Base-by-base conservation (phyloP, 2,113 vertebrate genomes). In the Crotalus viridis region DNA sequence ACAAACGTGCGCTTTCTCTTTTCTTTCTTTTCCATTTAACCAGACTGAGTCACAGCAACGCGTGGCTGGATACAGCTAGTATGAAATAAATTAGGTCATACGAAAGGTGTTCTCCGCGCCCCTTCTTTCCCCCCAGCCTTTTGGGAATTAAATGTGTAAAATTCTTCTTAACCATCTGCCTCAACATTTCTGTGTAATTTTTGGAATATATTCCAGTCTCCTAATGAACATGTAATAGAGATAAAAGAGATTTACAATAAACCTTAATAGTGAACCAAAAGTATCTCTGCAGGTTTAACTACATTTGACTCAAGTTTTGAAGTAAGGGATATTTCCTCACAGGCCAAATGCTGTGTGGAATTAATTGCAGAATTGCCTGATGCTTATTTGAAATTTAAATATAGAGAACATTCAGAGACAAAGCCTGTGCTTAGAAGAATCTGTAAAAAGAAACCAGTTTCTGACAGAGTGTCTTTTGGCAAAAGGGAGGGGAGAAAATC, bases 251-350 rank as follows among this genome's bases (percentile, higher is more conserved):
- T 81, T 81, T 81, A 39, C 6, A 96, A 95, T 95, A 95, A 97
- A 96, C 96, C 96, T 96, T 97, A 95, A 96, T 96, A 97, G 97
- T 96, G 96, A 97, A 97, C 95, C 97, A 96, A 96, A 96, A 97
- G 96, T 96, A 95, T 95, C 94, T 96, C 93, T 95, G 95, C 94
- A 87, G 91, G 91, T 96, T 94, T 94, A 94, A 93, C 94, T 95
- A 94, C 95, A 96, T 95, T 97, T 96, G 96, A 95, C 93, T 96
- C 94, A 94, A 96, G 96, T 95, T 95, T 92, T 93, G 90, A 96
- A 94, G 95, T 95, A 96, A 97, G 95, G 95, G 95, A 96, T 91
- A 90, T 87, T 91, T 0, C 94, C 94, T 94, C 90, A 39, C 86
- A 94, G 93, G 93, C 94, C 94, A 94, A 95, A 93, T 90, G 81